Evolutionary conservation across 1,140 invertebrate genomes (phyloP).

Genomic region (Cheumatopsyche charites): DNA sequence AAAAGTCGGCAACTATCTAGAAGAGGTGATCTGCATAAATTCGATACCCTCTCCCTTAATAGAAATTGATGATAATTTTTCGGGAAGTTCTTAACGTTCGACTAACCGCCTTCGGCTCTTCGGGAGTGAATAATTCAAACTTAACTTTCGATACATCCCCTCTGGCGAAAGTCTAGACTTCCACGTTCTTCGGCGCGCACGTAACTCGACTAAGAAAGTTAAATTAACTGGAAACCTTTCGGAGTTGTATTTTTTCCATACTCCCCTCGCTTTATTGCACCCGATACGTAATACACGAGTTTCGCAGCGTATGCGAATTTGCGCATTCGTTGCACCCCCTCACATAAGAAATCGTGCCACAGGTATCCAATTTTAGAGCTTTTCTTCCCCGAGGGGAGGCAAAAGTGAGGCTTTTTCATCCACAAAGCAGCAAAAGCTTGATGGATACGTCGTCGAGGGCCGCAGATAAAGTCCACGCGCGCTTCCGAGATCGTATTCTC

Average conservation of each 20-base stretch:
- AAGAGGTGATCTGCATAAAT: neutral
- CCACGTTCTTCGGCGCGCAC: neutral
- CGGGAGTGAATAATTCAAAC: constrained; percentile 18
- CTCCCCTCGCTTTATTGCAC: too few species aligned
- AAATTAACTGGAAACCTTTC: constrained; percentile 18
- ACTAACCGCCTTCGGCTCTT: constrained; percentile 4
- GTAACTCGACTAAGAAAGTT: constrained; percentile 9
- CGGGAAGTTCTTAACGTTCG: constrained; percentile 6
- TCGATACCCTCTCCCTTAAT: constrained; percentile 5
- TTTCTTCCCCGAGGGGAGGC: neutral
- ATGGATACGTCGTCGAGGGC: neutral
- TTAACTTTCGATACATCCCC: constrained; percentile 17
- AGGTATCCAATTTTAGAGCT: constrained; percentile 1
- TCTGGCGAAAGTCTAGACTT: neutral
- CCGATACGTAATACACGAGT: too few species aligned
- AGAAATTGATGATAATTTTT: constrained; percentile 10
- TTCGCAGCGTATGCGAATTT: too few species aligned
- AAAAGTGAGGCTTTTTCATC: neutral
- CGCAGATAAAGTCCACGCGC: constrained; percentile 8
- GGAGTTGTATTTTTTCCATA: neutral
- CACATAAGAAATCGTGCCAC: too few species aligned
- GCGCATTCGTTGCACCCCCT: too few species aligned
- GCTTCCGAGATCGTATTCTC: neutral
- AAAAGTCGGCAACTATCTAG: neutral
- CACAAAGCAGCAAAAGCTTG: neutral